Conservation (phyloP, 2,888 invertebrate species). For the Xanthostigma xanthostigma region DNA sequence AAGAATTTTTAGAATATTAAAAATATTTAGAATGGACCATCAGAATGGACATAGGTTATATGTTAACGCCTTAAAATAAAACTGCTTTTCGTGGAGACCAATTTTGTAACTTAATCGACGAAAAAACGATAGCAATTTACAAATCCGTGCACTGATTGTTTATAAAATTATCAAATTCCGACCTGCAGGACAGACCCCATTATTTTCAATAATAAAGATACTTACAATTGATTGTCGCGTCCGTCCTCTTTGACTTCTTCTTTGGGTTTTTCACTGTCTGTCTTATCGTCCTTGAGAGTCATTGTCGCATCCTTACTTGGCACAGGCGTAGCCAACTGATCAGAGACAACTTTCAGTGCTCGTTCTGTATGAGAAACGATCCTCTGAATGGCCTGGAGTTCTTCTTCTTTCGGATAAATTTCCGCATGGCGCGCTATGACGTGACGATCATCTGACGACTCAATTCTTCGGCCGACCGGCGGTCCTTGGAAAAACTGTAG, state of each 20-base stretch:
- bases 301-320: conserved; percentile 21
- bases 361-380: conserved; percentile 87
- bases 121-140: too few species aligned
- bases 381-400: conserved; percentile 78
- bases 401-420: conserved; percentile 85
- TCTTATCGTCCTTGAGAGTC: conserved; percentile 33
- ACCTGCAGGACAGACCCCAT: too few species aligned
- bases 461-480: conserved; percentile 57
- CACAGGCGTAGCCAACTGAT: conserved; percentile 58
- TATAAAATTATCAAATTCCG: too few species aligned
- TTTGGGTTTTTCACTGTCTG: conserved; percentile 22
- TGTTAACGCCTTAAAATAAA: too few species aligned
- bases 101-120: too few species aligned
- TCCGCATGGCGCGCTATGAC: conserved; percentile 84
- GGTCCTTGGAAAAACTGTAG: conserved; percentile 37
- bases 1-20: too few species aligned
- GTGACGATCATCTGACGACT: conserved; percentile 92
- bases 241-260: conserved; percentile 47
- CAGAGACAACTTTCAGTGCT: conserved; percentile 86
- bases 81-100: too few species aligned
- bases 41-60: too few species aligned
- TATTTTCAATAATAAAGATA: conserved; percentile 12
- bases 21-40: too few species aligned
- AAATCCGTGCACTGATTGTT: too few species aligned
- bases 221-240: conserved; percentile 64